These are phyloP conservation scores for Diglossa cyanea DNA, from an alignment of 2,797 vertebrate species.

Conservation along the genomic window DNA sequence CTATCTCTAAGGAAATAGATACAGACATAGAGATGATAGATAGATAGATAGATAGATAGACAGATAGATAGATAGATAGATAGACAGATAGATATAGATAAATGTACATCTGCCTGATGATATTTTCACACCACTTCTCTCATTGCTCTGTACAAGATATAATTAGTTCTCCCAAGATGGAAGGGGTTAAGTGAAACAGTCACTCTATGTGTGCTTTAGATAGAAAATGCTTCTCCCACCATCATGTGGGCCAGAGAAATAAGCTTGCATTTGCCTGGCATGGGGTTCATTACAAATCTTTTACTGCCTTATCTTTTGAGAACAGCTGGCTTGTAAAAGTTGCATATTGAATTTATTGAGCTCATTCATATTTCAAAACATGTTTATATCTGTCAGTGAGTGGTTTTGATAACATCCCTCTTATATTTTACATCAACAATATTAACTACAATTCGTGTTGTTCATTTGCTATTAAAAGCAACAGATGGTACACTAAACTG, in stretches of 20 bases:
- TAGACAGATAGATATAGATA: not conserved
- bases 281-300: not conserved
- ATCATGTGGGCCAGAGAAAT: not conserved
- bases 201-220: not conserved
- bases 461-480: constrained; percentile 31
- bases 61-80: not conserved
- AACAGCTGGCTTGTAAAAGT: constrained; percentile 19
- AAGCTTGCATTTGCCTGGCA: not conserved
- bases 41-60: not conserved
- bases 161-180: not conserved
- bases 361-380: constrained; percentile 27
- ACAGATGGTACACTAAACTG: constrained; percentile 14
- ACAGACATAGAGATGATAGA: not conserved
- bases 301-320: not conserved
- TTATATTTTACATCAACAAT: constrained; percentile 37
- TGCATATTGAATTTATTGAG: not conserved
- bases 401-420: constrained; percentile 20
- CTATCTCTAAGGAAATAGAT: not conserved
- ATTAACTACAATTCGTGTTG: constrained; percentile 18
- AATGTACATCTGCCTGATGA: not conserved
- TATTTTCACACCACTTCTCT: not conserved
- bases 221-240: not conserved
- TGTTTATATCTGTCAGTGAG: constrained; percentile 21
- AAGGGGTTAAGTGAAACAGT: not conserved
- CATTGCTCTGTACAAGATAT: not conserved